Base-by-base conservation (phyloP, 2,888 invertebrate species). In the Drosophila subquinaria region DNA sequence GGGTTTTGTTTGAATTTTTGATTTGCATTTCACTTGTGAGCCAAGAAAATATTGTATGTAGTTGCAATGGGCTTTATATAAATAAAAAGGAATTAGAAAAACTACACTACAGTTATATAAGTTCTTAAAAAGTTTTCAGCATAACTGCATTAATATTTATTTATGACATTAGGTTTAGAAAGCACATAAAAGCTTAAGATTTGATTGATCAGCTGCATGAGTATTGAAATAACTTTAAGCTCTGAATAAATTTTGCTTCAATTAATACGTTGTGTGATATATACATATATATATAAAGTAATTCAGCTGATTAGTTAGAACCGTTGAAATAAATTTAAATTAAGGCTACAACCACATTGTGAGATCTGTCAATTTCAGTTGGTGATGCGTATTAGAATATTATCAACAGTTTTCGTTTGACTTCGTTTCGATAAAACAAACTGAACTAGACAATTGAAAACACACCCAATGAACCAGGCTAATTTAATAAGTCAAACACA, bases 401-500 rank as follows among this genome's bases (percentile, higher is more conserved):
- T 81, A 88, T 86, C 88, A 76, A 52, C 47, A 69, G 74, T 81
- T 86, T 84, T 76, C 89, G 55, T 70, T 67, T 82, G 84, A 84
- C 84, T 88, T 76, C 55, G 56, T 60, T 73, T 56, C 30, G 68
- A 72, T 76, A 73, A 59, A 67, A 53, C 55, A 43, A 45, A 15
- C 38, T 55, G 36, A 43, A 59, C 23, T 47, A 56, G 43, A 66
- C 73, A 80, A 59, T 68, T 69, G 42, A 56, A 47, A 33, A 55
- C 70, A 68, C 45, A 69, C 45, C 50, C 84, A 84, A 20, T 85
- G 75, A 76, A 77, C 76, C 81, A 72, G 74, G 68, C 82, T 82
- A 86, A 86, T 88, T 88, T 88, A 88, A 86, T 88, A 88, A 86
- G 82, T 72, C 72, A 73, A 81, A 66, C 36, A 33, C 66, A 69